Base-by-base conservation (phyloP, 2,113 vertebrate species). In the Gallinago undulata region DNA sequence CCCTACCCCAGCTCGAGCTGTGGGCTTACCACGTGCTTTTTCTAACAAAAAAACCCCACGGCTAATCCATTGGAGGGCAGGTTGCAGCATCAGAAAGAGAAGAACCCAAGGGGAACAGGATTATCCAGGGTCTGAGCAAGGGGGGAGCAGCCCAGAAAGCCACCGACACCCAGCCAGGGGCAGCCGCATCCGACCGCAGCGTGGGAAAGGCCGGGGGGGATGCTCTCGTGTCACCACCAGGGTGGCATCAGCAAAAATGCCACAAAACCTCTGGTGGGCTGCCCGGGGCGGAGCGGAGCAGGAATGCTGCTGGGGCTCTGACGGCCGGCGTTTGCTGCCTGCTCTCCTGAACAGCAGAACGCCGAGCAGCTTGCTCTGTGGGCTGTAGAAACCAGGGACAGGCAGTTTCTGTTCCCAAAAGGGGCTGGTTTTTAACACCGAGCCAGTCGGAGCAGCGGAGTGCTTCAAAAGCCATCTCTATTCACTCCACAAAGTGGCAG, bases 311-410 rank as follows among this genome's bases (percentile, higher is more conserved):
- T 0, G 1, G 43, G 56, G 57, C 64, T 56, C 76, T 33, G 74
- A 18, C 0, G 3, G 55, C 62, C 17, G 56, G 60, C 1, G 1
- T 22, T 1, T 27, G 24, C 57, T 0, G 0, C 3, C n/a, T 62
- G 86, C 67, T 79, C 72, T 53, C 63, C 13, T 48, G 45, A 41
- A 41, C 5, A n/a, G 47, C 60, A 63, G 10, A 33, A 16, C 2
- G 0, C 8, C 15, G 30, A 37, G 67, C 79, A 64, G 93, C 67
- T 57, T 63, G 27, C n/a, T 69, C 70, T 63, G 69, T 2, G 50
- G 0, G 1, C n/a, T 14, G 67, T 41, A 77, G 62, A 53, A 82
- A 55, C 37, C 47, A 31, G 75, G 83, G 79, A 70, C 31, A 70
- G 50, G 53, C 30, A 50, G 74, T 7, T 68, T 53, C 81, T 85